These are phyloP conservation scores for Theocolax elegans DNA, from an alignment of 1,140 invertebrate species.

Conservation along the genomic window DNA sequence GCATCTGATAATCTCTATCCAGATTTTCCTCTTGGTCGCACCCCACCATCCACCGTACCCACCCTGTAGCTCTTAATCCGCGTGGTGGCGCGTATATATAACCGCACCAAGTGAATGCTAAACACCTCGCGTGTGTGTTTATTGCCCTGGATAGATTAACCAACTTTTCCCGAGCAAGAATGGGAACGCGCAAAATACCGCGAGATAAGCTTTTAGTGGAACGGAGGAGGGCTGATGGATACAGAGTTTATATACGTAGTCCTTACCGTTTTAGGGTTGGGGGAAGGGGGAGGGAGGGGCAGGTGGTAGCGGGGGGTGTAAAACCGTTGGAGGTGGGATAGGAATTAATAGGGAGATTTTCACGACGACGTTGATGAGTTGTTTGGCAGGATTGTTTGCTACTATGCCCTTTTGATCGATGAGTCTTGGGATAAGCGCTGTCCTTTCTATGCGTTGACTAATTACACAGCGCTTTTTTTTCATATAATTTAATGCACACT, in stretches of 20 bases:
- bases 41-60: neutral
- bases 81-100: neutral
- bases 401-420: neutral
- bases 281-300: neutral
- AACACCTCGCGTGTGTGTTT: constrained; percentile 22
- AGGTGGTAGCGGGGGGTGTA: neutral
- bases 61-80: constrained; percentile 22
- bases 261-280: no score
- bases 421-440: neutral
- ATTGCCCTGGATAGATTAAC: constrained; percentile 17
- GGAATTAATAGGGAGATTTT: neutral
- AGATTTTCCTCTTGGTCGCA: constrained; percentile 26
- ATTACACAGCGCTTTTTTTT: no score
- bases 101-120: constrained; percentile 32
- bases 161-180: constrained; percentile 6
- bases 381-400: neutral
- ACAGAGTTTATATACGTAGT: no score
- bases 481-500: no score
- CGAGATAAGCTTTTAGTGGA: constrained; percentile 23
- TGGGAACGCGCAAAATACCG: neutral
- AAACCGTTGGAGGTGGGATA: no score
- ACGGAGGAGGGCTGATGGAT: no score
- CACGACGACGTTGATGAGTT: neutral
- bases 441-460: no score
- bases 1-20: constrained; percentile 15